These are phyloP conservation scores for Apodemia zela DNA, from an alignment of 2,888 invertebrate species.

Conservation along the genomic window DNA sequence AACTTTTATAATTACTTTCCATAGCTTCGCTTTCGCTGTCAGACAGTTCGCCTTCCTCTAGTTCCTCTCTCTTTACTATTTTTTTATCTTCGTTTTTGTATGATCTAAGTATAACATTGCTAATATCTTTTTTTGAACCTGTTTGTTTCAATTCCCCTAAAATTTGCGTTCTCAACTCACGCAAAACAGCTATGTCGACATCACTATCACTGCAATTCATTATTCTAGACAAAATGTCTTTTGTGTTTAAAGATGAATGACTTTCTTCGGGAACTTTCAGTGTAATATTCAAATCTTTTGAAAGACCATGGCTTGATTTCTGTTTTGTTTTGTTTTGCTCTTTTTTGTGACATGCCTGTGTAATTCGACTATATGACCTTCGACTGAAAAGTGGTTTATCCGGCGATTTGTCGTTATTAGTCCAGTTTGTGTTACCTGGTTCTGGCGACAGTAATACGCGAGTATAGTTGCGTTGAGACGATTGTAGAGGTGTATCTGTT, in stretches of 20 bases:
- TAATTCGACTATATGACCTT: no score
- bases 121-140: slow-evolving; percentile 65
- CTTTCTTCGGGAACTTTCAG: slow-evolving; percentile 69
- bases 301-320: slow-evolving; percentile 37
- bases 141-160: slow-evolving; percentile 70
- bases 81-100: slow-evolving; percentile 46
- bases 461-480: slow-evolving; percentile 53
- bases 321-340: slow-evolving; percentile 55
- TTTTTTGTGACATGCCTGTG: slow-evolving; percentile 52
- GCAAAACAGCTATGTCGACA: slow-evolving; percentile 71
- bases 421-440: slow-evolving; percentile 41
- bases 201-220: slow-evolving; percentile 65
- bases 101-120: slow-evolving; percentile 65
- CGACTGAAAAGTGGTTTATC: slow-evolving; percentile 53
- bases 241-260: slow-evolving; percentile 59
- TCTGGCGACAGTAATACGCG: no score
- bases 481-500: slow-evolving; percentile 32
- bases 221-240: slow-evolving; percentile 66
- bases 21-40: slow-evolving; percentile 72
- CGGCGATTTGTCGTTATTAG: slow-evolving; percentile 28
- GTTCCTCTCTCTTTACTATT: slow-evolving; percentile 42
- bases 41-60: slow-evolving; percentile 71
- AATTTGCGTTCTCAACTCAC: slow-evolving; percentile 68
- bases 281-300: slow-evolving; percentile 64
- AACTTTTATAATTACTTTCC: slow-evolving; percentile 63